These are phyloP conservation scores for Ptiloglossa arizonensis DNA, from an alignment of 1,140 invertebrate species.

Conservation along the genomic window DNA sequence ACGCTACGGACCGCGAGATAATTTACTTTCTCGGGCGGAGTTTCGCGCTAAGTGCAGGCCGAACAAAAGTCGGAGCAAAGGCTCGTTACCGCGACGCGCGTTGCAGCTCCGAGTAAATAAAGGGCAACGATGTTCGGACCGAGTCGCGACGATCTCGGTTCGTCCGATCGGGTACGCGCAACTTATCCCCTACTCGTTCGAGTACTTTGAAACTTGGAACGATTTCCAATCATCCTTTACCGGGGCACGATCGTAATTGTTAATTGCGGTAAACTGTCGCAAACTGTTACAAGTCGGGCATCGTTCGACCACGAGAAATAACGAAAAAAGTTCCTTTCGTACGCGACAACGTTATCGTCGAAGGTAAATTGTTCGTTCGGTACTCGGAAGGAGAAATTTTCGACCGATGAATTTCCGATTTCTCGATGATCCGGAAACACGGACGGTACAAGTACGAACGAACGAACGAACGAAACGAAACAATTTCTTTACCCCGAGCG, in stretches of 20 bases:
- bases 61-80: conserved; percentile 40
- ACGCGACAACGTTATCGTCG: not conserved
- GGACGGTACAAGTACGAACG: no score
- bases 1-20: no score
- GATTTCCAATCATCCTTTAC: conserved; percentile 28
- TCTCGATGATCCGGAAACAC: no score
- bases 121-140: not conserved
- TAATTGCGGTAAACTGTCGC: conserved; percentile 4
- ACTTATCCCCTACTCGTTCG: conserved; percentile 4
- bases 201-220: conserved; percentile 11
- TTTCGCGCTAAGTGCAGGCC: no score
- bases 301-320: not conserved
- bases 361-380: no score
- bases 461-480: no score
- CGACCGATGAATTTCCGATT: no score
- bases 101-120: not conserved
- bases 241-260: conserved; percentile 10
- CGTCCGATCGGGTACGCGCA: conserved; percentile 1
- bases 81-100: conserved; percentile 12
- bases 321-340: not conserved
- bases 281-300: not conserved
- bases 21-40: no score
- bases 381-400: no score
- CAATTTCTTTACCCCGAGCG: no score
- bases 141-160: conserved; percentile 28